Percentiles rank a stretch among this genome's conserved stretches.
Evolutionary conservation across 2,113 vertebrate genomes (phyloP).

Genomic region (Spilogale gracilis): DNA sequence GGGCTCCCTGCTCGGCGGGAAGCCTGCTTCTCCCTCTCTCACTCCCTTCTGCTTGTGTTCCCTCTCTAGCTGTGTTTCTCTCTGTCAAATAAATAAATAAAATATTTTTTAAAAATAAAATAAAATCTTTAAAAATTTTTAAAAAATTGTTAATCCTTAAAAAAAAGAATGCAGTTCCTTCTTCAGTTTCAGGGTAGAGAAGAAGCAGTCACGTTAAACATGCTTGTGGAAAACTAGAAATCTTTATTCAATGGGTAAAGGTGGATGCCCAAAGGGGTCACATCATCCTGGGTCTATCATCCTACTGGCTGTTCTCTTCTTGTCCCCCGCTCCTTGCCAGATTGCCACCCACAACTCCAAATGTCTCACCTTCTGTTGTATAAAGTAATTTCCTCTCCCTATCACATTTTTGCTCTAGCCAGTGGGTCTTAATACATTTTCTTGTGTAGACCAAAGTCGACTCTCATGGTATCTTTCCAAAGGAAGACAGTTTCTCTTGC

Average conservation of each 20-base stretch:
- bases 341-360: neutral
- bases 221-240: neutral
- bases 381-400: neutral
- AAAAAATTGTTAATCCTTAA: neutral
- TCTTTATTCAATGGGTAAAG: neutral
- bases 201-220: neutral
- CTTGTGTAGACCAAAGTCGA: neutral
- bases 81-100: too few relatives aligned
- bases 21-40: too few relatives aligned
- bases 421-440: neutral
- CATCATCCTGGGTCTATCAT: neutral
- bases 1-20: too few relatives aligned
- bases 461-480: neutral
- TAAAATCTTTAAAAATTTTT: too few relatives aligned
- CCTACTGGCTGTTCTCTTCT: neutral
- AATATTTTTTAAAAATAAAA: too few relatives aligned
- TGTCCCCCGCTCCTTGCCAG: neutral
- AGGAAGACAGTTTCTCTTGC: neutral
- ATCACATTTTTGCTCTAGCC: neutral
- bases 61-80: too few relatives aligned
- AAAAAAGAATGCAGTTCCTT: neutral
- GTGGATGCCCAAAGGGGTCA: neutral
- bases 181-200: neutral
- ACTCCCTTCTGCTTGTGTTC: too few relatives aligned
- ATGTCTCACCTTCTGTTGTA: neutral